Evolutionary conservation across 2,797 vertebrate genomes (phyloP).

Genomic region (Anabas testudineus): DNA sequence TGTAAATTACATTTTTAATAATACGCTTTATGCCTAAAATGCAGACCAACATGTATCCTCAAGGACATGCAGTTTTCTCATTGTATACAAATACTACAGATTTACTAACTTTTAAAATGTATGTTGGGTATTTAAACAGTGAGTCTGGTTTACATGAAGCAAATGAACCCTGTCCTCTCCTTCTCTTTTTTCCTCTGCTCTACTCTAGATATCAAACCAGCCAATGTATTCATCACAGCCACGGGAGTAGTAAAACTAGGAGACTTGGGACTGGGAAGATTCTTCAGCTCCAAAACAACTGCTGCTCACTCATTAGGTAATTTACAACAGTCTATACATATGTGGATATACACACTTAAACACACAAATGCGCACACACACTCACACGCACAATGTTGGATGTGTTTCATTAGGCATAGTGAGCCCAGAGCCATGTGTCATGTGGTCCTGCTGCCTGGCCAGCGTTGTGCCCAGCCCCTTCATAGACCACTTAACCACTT

Average conservation of each 20-base stretch:
- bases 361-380: slow-evolving; percentile 27
- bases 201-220: slow-evolving; percentile 94
- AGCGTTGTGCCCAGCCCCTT: slow-evolving; percentile 74
- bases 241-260: slow-evolving; percentile 98
- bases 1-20: slow-evolving; percentile 35
- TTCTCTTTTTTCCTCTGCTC: slow-evolving; percentile 21
- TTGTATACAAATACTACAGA: neutral
- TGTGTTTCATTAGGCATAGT: slow-evolving; percentile 86
- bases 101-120: neutral
- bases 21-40: slow-evolving; percentile 1
- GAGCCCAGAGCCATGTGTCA: slow-evolving; percentile 83
- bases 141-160: neutral
- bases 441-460: slow-evolving; percentile 69
- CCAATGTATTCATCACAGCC: slow-evolving; percentile 99
- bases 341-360: slow-evolving; percentile 9
- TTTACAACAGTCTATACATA: slow-evolving; percentile 34
- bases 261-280: slow-evolving; percentile 95
- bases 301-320: slow-evolving; percentile 97
- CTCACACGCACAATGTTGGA: slow-evolving; percentile 66
- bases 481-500: slow-evolving; percentile 81
- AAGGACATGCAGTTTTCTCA: neutral
- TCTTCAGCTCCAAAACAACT: slow-evolving; percentile 99
- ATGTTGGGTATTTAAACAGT: neutral
- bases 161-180: neutral
- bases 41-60: neutral